Base-by-base conservation (phyloP, 2,113 vertebrate genomes). In the Epinephelus fuscoguttatus region DNA sequence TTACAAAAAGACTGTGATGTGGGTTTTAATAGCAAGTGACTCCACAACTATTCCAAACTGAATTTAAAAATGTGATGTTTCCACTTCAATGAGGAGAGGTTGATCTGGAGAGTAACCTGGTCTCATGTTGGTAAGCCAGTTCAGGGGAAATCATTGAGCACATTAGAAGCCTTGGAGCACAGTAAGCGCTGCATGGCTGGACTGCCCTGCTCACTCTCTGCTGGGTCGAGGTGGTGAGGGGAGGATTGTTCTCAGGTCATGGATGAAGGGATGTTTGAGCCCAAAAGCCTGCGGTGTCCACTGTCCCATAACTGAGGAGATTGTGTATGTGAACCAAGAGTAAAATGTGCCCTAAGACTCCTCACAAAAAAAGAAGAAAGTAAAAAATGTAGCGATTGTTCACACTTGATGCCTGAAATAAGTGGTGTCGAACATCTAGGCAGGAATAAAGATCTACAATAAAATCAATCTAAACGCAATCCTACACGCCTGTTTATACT, bases 231-330 rank as follows among this genome's bases (percentile, higher is more conserved):
- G 53, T 67, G 60, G 19, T 72, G 50, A 49, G 42, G 53, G 57
- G 42, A 72, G 45, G 70, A 60, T 69, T 83, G 77, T 72, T 80
- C 75, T 72, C 60, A 72, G 68, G 69, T 87, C 80, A 85, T 57
- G 80, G 81, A 80, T 88, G 60, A 86, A 78, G 45, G 57, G 59
- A 80, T 63, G 70, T 64, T 74, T 82, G 77, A 83, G 76, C 63
- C 80, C n/a, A 45, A 79, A 75, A 72, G 63, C 79, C 66, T 62
- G 66, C 6, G 1, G 57, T 50, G 63, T 63, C 42, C 56, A 70
- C 15, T 7, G 49, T 81, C 68, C 84, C 72, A 77, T 71, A 59
- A 67, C 84, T 75, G 75, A 80, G 73, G 21, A 77, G 78, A 59
- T 57, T 80, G 53, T 60, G 42, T 60, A n/a, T 49, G 80, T 78